A percentile compares a stretch with the other conserved stretches of the same genome.
Conservation (phyloP, 1,140 invertebrate species). For the Drosophila cardini region DNA sequence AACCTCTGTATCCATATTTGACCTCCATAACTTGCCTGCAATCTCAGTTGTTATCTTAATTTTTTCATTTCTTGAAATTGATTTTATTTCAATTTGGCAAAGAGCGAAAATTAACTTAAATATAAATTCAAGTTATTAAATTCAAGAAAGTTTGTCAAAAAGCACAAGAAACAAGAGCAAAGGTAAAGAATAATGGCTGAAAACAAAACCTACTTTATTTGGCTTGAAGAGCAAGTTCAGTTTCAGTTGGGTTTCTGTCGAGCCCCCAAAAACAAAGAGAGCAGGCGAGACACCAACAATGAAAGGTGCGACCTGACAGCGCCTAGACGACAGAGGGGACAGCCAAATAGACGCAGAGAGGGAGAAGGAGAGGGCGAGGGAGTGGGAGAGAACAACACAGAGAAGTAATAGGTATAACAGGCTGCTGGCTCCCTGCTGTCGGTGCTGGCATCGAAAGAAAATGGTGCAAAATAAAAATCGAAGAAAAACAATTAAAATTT, state of each 20-base stretch:
- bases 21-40: not conserved
- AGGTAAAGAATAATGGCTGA: conserved; percentile 10
- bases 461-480: conserved; percentile 68
- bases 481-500: conserved; percentile 81
- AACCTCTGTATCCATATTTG: not conserved
- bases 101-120: conserved; percentile 38
- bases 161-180: conserved; percentile 6
- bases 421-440: conserved; percentile 18
- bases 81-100: conserved; percentile 53
- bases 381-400: not conserved
- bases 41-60: not conserved
- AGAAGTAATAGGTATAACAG: not conserved
- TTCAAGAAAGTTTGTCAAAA: conserved; percentile 43
- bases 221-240: conserved; percentile 59
- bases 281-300: conserved; percentile 45
- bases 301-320: conserved; percentile 47
- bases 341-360: not conserved
- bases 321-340: conserved; percentile 27
- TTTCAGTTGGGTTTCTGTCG: conserved; percentile 16
- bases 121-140: conserved; percentile 59
- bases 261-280: conserved; percentile 18
- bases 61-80: conserved; percentile 16
- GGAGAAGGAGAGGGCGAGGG: not conserved
- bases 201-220: conserved; percentile 44
- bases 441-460: conserved; percentile 24